phyloP scores from a whole-genome alignment of 2,888 invertebrate genomes.

The Xanthorhoe spadicearia region DNA sequence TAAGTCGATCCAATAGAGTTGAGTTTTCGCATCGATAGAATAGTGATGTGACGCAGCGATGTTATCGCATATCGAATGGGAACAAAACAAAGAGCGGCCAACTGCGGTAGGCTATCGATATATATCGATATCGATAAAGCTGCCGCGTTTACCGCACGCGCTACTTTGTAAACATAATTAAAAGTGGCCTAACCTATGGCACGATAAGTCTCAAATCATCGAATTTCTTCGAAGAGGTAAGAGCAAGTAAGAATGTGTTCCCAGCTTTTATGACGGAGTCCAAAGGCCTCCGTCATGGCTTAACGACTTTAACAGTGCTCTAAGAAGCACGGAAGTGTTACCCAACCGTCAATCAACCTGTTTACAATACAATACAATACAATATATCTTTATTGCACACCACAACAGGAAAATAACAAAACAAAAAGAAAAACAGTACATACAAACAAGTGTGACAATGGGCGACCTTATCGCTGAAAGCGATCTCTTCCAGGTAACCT shows the following conservation, averaged over 20 bases:
- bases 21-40: neutral
- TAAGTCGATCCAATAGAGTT: conserved; percentile 7
- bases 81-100: conserved; percentile 54
- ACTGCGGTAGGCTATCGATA: conserved; percentile 56
- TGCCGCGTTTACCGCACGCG: conserved; percentile 31
- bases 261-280: too few species aligned
- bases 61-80: conserved; percentile 52
- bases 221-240: neutral
- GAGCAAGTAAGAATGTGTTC: too few species aligned
- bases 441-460: too few species aligned
- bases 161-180: conserved; percentile 28
- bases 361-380: too few species aligned
- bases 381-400: neutral
- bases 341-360: too few species aligned
- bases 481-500: too few species aligned
- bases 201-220: too few species aligned
- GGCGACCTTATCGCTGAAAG: too few species aligned
- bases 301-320: too few species aligned
- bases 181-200: neutral
- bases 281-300: too few species aligned
- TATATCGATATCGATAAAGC: conserved; percentile 39
- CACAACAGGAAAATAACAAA: neutral
- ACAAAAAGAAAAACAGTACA: neutral
- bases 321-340: too few species aligned
- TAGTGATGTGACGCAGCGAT: conserved; percentile 20